These are phyloP conservation scores for Phenganax stokvisi DNA, from an alignment of 92 coral and sea anemone species.

Conservation along the genomic window DNA sequence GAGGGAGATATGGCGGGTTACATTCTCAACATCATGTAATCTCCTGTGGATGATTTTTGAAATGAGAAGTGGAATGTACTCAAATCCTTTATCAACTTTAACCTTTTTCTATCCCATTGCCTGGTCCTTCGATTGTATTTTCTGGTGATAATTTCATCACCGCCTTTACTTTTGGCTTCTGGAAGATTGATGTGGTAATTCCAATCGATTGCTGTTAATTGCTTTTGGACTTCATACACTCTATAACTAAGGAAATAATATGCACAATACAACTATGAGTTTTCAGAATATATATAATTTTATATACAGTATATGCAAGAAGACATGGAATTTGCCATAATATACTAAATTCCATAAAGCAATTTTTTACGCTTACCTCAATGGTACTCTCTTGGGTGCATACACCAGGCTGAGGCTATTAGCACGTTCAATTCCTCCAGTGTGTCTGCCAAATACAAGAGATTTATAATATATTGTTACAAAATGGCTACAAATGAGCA, in stretches of 20 bases:
- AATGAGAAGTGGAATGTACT: slow-evolving; percentile 36
- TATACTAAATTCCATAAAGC: background rate
- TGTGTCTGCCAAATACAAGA: slow-evolving; percentile 30
- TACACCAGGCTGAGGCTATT: slow-evolving; percentile 43
- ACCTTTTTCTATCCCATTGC: slow-evolving; percentile 32
- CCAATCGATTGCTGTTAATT: slow-evolving; percentile 32
- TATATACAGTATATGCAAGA: background rate
- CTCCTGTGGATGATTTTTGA: slow-evolving; percentile 9
- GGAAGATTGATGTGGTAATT: slow-evolving; percentile 31
- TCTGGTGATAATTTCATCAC: slow-evolving; percentile 23
- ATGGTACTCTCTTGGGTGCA: slow-evolving; percentile 41
- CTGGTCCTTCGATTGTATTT: slow-evolving; percentile 21
- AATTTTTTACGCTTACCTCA: slow-evolving; percentile 20
- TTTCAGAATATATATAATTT: background rate
- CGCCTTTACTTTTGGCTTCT: slow-evolving; percentile 25
- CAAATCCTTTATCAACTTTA: slow-evolving; percentile 27
- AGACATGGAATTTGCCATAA: background rate
- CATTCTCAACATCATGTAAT: background rate
- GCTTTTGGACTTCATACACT: slow-evolving; percentile 32
- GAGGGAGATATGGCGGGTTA: slow-evolving; percentile 29
- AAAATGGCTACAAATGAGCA: too few species aligned
- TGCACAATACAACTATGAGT: background rate
- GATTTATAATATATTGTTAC: too few species aligned
- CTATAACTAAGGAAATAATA: slow-evolving; percentile 33
- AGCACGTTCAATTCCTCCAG: slow-evolving; percentile 42